Evolutionary conservation across 2,113 vertebrate species (phyloP), one percentile per base, ranked within the genome.

Genomic region (Apaloderma vittatum): DNA sequence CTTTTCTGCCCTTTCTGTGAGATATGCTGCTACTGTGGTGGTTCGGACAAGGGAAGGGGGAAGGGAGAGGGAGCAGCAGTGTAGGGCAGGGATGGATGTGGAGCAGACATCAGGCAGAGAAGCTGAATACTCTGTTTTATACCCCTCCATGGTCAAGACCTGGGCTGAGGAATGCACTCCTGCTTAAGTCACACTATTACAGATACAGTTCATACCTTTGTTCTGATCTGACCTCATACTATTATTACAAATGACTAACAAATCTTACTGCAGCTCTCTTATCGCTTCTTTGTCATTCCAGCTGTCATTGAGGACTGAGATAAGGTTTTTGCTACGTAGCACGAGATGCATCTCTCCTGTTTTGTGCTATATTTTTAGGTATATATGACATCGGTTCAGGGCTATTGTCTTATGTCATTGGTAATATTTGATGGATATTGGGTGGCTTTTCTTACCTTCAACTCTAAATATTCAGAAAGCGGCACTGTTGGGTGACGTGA

Each of bases 231-330:
- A 86, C 79, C 83, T 89, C 72, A 8, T 57, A 20, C 62, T 80
- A 46, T 93, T 94, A 88, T 79, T 93, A 78, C 71, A 82, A 67
- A 88, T 37, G 46, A 54, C 30, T 62, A 73, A 83, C 43, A 88
- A 80, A 95, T 92, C 90, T 67, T 65, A 17, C 86, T 77, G 82
- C 82, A 77, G 63, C 78, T 96, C 58, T 43, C 75, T 88, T 94
- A 90, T 94, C 63, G 0, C 79, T 88, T 65, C 79, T 76, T 94
- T 96, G 92, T 95, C 86, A 92, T 86, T 94, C 78, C 65, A 84
- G 48, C 79, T 92, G 90, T 83, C 86, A 76, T 4, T 85, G 94
- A 88, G 68, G 75, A 52, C 67, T 55, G 68, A 94, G 93, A 93
- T 94, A 95, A 94, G 90, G 55, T n/a, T 62, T 92, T 48, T 92